Percentiles rank a stretch among this genome's conserved stretches.
Conservation (phyloP, 2,888 invertebrate species). For the Luperina nickerlii region DNA sequence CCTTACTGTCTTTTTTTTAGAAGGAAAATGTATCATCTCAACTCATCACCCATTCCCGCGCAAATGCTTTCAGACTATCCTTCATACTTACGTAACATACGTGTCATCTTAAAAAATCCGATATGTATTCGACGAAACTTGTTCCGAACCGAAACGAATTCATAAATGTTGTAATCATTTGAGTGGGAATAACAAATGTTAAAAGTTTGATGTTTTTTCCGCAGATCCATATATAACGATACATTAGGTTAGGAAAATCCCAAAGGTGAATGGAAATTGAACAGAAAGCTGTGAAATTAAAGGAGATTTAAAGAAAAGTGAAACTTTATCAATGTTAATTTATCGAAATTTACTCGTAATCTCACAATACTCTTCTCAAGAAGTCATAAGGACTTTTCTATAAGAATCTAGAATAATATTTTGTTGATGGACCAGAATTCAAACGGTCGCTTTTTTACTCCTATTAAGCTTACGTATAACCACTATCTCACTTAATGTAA, state of each 20-base stretch:
- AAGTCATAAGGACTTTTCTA: neutral
- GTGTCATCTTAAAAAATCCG: neutral
- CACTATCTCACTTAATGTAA: neutral
- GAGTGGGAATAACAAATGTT: neutral
- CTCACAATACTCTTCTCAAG: neutral
- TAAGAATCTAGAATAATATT: neutral
- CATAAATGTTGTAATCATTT: neutral
- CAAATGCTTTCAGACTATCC: slow-evolving; percentile 3
- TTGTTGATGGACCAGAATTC: neutral
- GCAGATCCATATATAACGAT: neutral
- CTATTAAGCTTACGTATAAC: slow-evolving; percentile 9
- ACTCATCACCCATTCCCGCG: slow-evolving; percentile 37
- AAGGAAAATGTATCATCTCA: neutral
- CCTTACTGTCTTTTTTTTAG: neutral
- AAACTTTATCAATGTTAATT: neutral
- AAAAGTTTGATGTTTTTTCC: neutral
- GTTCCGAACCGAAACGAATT: neutral
- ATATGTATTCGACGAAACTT: slow-evolving; percentile 8
- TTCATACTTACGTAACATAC: slow-evolving; percentile 30
- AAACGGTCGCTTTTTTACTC: neutral
- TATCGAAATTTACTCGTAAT: neutral
- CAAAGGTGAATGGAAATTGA: neutral
- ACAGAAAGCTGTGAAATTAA: neutral
- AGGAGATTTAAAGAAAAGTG: neutral
- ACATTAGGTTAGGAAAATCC: neutral